A percentile compares a stretch with the other conserved stretches of the same genome.
Evolutionary conservation across 2,113 vertebrate genomes (phyloP).

Genomic region (Calyptomena viridis): DNA sequence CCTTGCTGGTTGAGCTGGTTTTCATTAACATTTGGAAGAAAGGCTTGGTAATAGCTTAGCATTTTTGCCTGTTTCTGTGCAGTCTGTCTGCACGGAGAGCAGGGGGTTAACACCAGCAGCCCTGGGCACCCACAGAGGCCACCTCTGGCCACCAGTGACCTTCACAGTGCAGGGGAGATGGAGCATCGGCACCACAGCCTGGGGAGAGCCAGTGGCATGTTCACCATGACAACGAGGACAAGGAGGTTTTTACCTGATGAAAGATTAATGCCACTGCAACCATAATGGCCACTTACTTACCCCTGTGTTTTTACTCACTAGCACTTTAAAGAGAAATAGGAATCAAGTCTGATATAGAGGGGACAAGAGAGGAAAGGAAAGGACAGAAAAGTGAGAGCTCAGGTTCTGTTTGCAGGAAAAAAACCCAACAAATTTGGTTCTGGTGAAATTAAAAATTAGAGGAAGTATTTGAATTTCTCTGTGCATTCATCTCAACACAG

Average conservation of each 20-base stretch:
- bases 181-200: fast-evolving
- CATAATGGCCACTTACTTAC: not conserved
- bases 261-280: not conserved
- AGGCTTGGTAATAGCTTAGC: not conserved
- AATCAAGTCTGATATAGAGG: not conserved
- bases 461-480: not conserved
- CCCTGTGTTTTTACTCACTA: not conserved
- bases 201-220: not conserved
- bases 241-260: not conserved
- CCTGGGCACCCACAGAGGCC: fast-evolving
- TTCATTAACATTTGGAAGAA: not conserved
- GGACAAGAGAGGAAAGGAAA: not conserved
- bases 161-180: not conserved
- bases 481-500: not conserved
- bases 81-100: fast-evolving
- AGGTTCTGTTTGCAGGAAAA: not conserved
- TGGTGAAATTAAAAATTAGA: not conserved
- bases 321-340: not conserved
- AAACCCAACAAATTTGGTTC: not conserved
- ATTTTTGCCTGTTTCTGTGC: not conserved
- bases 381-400: not conserved
- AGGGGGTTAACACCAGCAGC: not conserved
- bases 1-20: not conserved
- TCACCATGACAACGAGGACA: not conserved
- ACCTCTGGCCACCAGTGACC: not conserved